These are phyloP conservation scores for Sceliomorpha sp. DNA, from an alignment of 2,888 invertebrate genomes.

Conservation along the genomic window DNA sequence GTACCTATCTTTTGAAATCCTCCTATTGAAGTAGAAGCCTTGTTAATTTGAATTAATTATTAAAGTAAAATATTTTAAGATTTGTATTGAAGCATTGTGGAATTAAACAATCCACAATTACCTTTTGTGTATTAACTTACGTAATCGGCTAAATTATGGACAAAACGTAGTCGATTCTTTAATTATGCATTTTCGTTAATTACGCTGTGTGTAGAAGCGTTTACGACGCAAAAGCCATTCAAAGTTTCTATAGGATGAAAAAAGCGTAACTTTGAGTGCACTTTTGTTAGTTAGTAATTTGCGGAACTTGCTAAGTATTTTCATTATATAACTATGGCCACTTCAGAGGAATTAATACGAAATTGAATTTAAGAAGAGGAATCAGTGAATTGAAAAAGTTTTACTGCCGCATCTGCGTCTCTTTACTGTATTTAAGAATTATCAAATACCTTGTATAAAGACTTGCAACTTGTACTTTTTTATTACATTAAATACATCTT, in stretches of 20 bases:
- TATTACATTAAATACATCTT: constrained; percentile 1
- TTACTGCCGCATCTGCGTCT: constrained; percentile 31
- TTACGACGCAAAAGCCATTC: constrained; percentile 35
- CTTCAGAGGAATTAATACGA: constrained; percentile 43
- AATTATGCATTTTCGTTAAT: no score
- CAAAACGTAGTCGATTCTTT: no score
- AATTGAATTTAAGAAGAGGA: constrained; percentile 37
- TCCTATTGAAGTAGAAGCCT: no score
- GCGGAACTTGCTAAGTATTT: constrained; percentile 42
- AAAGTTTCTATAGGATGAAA: constrained; percentile 7
- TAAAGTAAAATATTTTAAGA: no score
- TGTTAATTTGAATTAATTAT: no score
- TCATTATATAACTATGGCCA: constrained; percentile 41
- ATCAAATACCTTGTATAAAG: constrained; percentile 36
- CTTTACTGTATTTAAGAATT: constrained; percentile 27
- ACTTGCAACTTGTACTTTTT: no score
- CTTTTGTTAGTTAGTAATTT: constrained; percentile 50
- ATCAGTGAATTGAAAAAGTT: constrained; percentile 50
- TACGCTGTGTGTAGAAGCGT: constrained; percentile 7
- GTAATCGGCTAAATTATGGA: no score
- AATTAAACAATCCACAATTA: no score
- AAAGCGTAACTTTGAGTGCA: constrained; percentile 20
- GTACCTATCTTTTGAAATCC: no score
- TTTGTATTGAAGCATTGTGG: no score
- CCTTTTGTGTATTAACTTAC: no score